Evolutionary conservation across 2,113 vertebrate genomes (phyloP).

Genomic region (Ceratotherium simum): DNA sequence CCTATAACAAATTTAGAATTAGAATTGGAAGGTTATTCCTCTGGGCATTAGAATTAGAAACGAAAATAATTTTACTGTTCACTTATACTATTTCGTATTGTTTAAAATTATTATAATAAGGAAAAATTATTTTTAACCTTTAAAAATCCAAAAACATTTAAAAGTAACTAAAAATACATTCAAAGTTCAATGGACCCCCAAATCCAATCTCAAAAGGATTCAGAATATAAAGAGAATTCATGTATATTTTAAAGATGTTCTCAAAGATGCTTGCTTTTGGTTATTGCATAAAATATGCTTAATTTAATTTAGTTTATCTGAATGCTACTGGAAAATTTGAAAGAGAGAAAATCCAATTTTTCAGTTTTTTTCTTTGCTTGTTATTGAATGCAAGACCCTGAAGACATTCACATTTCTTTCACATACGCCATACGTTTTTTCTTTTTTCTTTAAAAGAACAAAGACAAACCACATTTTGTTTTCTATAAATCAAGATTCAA

Average conservation of each 20-base stretch:
- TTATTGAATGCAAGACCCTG: constrained; percentile 55
- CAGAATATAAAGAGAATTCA: constrained; percentile 55
- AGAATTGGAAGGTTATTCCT: constrained; percentile 14
- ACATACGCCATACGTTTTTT: not conserved
- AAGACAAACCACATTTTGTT: constrained; percentile 50
- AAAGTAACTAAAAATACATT: constrained; percentile 60
- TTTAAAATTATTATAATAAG: constrained; percentile 41
- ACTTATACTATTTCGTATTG: not conserved
- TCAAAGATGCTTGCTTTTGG: constrained; percentile 16
- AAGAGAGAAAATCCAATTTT: constrained; percentile 33
- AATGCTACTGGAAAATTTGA: constrained; percentile 39
- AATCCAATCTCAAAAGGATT: constrained; percentile 3
- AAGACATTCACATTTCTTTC: constrained; percentile 36
- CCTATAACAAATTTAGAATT: not conserved
- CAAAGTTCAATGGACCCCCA: not conserved
- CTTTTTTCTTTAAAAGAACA: constrained; percentile 57
- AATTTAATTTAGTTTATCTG: constrained; percentile 51
- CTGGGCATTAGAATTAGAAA: not conserved
- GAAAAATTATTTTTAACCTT: not conserved
- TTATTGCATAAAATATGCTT: constrained; percentile 55
- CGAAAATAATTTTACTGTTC: not conserved
- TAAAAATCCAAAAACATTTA: constrained; percentile 49
- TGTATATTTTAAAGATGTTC: not conserved
- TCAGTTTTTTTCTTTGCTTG: not conserved
- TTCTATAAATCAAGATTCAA: constrained; percentile 50